These are phyloP conservation scores for Anoplopoma fimbria DNA, from an alignment of 2,113 vertebrate species.

Conservation along the genomic window DNA sequence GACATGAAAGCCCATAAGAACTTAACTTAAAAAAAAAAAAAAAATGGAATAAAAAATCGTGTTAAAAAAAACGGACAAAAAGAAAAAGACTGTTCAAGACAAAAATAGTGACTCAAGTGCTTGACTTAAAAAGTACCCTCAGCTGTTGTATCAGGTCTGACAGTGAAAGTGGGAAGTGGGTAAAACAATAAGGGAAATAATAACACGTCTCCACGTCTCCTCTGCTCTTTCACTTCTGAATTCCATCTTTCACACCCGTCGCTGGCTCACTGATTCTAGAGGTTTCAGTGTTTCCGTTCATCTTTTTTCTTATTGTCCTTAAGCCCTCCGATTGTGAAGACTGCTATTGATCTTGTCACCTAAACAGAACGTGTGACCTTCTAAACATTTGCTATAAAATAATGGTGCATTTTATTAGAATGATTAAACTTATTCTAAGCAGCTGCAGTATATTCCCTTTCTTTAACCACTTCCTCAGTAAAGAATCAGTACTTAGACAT, in stretches of 20 bases:
- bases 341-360: not conserved
- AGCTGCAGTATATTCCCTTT: not conserved
- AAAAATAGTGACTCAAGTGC: not conserved
- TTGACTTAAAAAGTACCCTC: not conserved
- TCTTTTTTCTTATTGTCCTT: not conserved
- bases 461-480: not conserved
- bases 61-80: not conserved
- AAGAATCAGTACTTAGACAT: not conserved
- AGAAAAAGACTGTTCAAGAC: not conserved
- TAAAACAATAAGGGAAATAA: not conserved
- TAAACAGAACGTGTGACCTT: not conserved
- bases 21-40: not conserved
- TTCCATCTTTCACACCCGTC: not conserved
- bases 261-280: not conserved
- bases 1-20: not conserved
- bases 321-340: not conserved
- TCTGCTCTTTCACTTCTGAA: not conserved
- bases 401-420: not conserved
- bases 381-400: not conserved
- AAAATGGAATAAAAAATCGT: not conserved
- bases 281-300: not conserved
- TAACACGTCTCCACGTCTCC: not conserved
- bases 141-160: slow-evolving; percentile 2
- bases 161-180: slow-evolving; percentile 32
- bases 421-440: not conserved